phyloP scores from a whole-genome alignment of 64 coral and sea anemone genomes.

The Cladopsammia gracilis region DNA sequence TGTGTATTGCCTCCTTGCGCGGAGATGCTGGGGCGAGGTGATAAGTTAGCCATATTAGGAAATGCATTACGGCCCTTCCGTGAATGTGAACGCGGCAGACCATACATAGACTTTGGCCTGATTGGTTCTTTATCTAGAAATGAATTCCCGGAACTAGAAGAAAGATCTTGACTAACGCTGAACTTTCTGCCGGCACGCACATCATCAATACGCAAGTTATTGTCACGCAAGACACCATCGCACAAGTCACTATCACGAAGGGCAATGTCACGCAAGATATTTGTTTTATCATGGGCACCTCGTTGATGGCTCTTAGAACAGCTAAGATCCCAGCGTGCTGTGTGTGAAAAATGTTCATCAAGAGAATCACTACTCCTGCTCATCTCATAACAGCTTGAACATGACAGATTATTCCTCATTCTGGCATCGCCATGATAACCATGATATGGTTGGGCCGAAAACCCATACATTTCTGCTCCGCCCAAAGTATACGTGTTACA shows the following conservation, averaged over 20 bases:
- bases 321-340: not conserved
- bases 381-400: conserved; percentile 4
- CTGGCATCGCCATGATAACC: not conserved
- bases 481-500: not conserved
- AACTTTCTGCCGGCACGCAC: not conserved
- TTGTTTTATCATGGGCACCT: not conserved
- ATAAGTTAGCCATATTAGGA: not conserved
- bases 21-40: not conserved
- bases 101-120: conserved; percentile 15
- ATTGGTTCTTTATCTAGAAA: not conserved
- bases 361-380: not conserved
- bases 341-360: not conserved
- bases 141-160: not conserved
- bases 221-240: not conserved
- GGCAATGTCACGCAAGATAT: not conserved
- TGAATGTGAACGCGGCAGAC: not conserved
- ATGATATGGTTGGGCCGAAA: not conserved
- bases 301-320: too few relatives aligned
- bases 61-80: not conserved
- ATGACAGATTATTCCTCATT: not conserved
- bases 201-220: not conserved
- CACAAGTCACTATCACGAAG: not conserved
- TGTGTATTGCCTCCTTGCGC: not conserved
- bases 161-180: not conserved
- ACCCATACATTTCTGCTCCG: not conserved